These are phyloP conservation scores for Helicolenus hilgendorfi DNA, from an alignment of 2,797 vertebrate species.

Conservation along the genomic window DNA sequence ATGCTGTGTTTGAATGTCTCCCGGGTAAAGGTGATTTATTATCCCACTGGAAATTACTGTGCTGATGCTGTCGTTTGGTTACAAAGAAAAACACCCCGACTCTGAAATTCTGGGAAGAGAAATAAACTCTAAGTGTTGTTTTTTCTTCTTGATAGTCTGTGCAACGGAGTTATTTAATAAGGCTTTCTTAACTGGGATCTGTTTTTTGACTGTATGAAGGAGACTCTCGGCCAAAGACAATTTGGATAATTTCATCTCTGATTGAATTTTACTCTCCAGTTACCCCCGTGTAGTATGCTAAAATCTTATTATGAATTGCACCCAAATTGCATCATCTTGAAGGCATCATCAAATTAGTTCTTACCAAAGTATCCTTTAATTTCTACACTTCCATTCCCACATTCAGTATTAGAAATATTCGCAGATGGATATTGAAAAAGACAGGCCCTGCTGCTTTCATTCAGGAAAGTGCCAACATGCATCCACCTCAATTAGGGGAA, in stretches of 20 bases:
- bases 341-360: constrained; percentile 54
- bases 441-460: constrained; percentile 10
- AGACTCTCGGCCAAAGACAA: constrained; percentile 10
- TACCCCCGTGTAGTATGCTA: constrained; percentile 14
- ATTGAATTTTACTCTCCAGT: constrained; percentile 14
- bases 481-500: constrained; percentile 2
- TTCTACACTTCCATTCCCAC: constrained; percentile 11
- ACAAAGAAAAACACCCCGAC: constrained; percentile 64
- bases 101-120: constrained; percentile 33
- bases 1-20: constrained; percentile 74
- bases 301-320: constrained; percentile 57
- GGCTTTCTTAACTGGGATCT: not conserved
- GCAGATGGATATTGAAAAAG: constrained; percentile 27
- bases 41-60: constrained; percentile 76
- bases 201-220: constrained; percentile 26
- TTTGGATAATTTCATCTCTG: constrained; percentile 28
- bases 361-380: constrained; percentile 24
- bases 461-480: constrained; percentile 1
- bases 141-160: not conserved
- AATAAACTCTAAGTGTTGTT: constrained; percentile 4
- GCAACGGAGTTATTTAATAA: constrained; percentile 18
- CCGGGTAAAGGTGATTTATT: constrained; percentile 84
- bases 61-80: constrained; percentile 70
- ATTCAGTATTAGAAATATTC: not conserved
- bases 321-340: constrained; percentile 73